phyloP scores from a whole-genome alignment of 2,888 invertebrate genomes.

The Eulithis testata region DNA sequence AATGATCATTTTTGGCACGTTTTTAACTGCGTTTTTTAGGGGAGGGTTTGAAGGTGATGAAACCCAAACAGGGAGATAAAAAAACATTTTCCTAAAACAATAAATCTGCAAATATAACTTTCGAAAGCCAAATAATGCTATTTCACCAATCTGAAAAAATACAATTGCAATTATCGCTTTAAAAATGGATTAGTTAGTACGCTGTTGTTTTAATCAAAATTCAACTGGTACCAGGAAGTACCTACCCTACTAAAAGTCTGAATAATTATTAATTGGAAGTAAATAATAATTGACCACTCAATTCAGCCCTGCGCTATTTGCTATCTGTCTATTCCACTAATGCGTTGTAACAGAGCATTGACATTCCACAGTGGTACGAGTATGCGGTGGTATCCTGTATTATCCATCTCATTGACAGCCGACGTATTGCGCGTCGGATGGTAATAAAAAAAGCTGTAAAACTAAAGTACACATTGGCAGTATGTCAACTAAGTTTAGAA shows the following conservation, averaged over 20 bases:
- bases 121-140: constrained; percentile 3
- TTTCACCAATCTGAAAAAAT: neutral
- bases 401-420: too few species aligned
- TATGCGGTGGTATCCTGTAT: neutral
- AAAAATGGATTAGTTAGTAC: too few species aligned
- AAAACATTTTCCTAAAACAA: constrained; percentile 17
- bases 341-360: constrained; percentile 70
- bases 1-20: constrained; percentile 9
- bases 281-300: constrained; percentile 15
- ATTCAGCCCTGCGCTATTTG: constrained; percentile 64
- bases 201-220: too few species aligned
- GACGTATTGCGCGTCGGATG: too few species aligned
- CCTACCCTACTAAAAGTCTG: too few species aligned
- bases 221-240: neutral
- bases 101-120: constrained; percentile 19
- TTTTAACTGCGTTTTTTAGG: constrained; percentile 19
- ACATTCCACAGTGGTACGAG: constrained; percentile 59
- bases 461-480: rapidly evolving
- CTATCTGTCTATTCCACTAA: constrained; percentile 73
- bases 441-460: too few species aligned
- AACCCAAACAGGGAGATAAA: constrained; percentile 8
- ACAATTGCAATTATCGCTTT: neutral
- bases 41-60: too few species aligned
- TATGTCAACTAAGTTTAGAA: too few species aligned
- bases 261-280: neutral